phyloP scores from a whole-genome alignment of 2,113 vertebrate species.

The Sisor rabdophorus region DNA sequence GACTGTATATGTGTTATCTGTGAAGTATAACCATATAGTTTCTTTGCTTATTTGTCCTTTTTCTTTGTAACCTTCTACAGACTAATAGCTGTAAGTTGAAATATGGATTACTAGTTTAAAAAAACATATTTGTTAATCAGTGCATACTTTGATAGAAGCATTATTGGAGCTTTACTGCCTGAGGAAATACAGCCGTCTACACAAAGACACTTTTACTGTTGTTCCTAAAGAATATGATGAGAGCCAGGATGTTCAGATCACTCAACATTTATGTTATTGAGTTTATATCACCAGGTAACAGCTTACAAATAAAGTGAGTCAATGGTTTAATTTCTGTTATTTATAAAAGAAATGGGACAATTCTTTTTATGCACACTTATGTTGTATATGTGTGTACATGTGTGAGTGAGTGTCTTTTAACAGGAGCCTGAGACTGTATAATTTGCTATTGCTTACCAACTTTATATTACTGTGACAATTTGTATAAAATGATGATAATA shows the following conservation, averaged over 20 bases:
- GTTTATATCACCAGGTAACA: constrained; percentile 50
- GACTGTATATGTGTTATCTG: not conserved
- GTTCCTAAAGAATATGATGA: not conserved
- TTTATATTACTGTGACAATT: constrained; percentile 68
- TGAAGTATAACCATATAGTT: not conserved
- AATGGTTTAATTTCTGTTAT: constrained; percentile 35
- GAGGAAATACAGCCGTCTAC: not conserved
- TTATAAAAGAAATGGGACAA: constrained; percentile 47
- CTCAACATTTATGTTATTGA: not conserved
- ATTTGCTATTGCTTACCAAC: constrained; percentile 64
- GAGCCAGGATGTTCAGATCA: not conserved
- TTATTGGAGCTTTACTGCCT: not conserved
- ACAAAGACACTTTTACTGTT: not conserved
- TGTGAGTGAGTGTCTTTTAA: constrained; percentile 36
- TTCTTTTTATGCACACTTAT: constrained; percentile 23
- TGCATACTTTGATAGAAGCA: not conserved
- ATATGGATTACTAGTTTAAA: not conserved
- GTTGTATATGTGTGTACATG: constrained; percentile 43
- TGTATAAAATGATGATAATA: constrained; percentile 68
- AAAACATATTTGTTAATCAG: not conserved
- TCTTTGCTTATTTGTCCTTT: not conserved
- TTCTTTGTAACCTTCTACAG: not conserved
- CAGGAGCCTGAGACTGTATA: constrained; percentile 54
- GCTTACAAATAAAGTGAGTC: constrained; percentile 35
- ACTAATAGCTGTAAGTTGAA: not conserved